phyloP scores from a whole-genome alignment of 2,797 vertebrate genomes.

The Chiroxiphia lanceolata region DNA sequence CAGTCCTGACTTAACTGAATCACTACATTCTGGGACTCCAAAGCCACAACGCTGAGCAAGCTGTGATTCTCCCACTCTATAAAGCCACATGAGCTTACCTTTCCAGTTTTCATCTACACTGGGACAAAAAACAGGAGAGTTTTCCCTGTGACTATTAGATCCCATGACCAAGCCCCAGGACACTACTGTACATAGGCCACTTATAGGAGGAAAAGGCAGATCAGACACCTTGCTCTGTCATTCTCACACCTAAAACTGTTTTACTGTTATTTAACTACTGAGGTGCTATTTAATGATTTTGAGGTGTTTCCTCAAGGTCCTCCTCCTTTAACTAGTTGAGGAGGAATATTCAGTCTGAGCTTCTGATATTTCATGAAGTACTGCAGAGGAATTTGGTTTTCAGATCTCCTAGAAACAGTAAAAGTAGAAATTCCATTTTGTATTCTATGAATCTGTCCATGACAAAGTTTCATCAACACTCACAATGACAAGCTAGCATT shows the following conservation, averaged over 20 bases:
- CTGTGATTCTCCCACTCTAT: neutral
- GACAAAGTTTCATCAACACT: neutral
- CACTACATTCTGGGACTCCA: neutral
- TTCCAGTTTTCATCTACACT: neutral
- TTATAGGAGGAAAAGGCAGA: neutral
- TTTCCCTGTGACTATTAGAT: neutral
- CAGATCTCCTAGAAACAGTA: neutral
- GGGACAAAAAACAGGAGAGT: neutral
- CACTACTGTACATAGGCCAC: accelerated
- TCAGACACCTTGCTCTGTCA: neutral
- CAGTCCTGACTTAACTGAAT: neutral
- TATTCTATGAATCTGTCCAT: neutral
- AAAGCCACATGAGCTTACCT: neutral
- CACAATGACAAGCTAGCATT: neutral
- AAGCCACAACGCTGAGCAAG: neutral
- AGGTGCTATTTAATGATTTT: neutral
- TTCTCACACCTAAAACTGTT: neutral
- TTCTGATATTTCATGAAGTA: neutral
- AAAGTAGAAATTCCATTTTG: neutral
- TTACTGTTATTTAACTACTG: neutral
- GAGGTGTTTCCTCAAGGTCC: neutral
- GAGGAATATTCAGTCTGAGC: neutral
- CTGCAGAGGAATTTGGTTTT: neutral
- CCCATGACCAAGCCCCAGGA: accelerated
- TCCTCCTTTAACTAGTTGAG: neutral